A percentile compares a stretch with the other conserved stretches of the same genome.
Evolutionary conservation across 2,888 invertebrate species (phyloP).

Genomic region (Parasteatoda lunata): DNA sequence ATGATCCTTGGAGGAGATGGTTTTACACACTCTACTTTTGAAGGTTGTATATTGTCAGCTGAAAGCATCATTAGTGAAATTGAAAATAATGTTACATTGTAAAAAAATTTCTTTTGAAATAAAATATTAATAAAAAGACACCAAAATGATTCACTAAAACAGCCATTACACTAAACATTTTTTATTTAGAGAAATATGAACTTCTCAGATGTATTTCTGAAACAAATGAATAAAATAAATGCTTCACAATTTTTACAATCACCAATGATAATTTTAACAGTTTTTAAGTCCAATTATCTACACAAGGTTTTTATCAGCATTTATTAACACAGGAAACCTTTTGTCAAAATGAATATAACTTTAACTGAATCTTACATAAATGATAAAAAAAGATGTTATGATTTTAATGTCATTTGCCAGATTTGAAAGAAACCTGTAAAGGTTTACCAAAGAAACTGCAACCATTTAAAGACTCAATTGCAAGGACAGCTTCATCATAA

Average conservation of each 20-base stretch:
- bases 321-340: too few species aligned
- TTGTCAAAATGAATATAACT: too few species aligned
- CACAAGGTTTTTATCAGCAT: too few species aligned
- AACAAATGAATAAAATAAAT: too few species aligned
- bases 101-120: too few species aligned
- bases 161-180: too few species aligned
- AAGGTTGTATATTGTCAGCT: slow-evolving; percentile 54
- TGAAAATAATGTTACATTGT: not conserved
- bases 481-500: slow-evolving; percentile 74
- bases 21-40: slow-evolving; percentile 47
- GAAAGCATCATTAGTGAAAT: slow-evolving; percentile 34
- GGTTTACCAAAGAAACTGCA: slow-evolving; percentile 72
- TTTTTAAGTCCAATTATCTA: too few species aligned
- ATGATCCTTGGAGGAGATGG: slow-evolving; percentile 61
- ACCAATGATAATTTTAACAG: not conserved
- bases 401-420: slow-evolving; percentile 33
- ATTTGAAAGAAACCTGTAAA: slow-evolving; percentile 74
- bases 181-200: too few species aligned
- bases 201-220: too few species aligned
- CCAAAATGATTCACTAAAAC: too few species aligned
- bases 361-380: slow-evolving; percentile 1
- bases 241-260: not conserved
- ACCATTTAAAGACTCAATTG: slow-evolving; percentile 74
- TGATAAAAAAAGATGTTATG: not conserved
- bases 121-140: too few species aligned